Evolutionary conservation across 2,797 vertebrate species (phyloP).

Genomic region (Selene dorsalis): DNA sequence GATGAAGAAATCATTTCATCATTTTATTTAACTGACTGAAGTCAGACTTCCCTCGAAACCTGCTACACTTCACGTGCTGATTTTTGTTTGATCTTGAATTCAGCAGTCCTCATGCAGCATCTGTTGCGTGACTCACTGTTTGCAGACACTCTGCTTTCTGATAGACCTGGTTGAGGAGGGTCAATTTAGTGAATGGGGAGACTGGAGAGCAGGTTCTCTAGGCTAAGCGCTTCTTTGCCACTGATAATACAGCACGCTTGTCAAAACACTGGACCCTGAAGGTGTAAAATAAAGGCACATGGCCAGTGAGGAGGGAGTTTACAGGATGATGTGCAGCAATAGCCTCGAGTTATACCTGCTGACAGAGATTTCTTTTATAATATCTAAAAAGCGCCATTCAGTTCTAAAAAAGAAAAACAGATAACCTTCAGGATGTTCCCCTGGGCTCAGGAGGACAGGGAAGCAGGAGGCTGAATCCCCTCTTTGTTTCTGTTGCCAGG

Average conservation of each 20-base stretch:
- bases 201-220: constrained; percentile 49
- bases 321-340: not conserved
- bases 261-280: constrained; percentile 33
- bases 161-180: constrained; percentile 31
- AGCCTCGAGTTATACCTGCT: not conserved
- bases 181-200: constrained; percentile 56
- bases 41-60: constrained; percentile 29
- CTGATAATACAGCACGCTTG: constrained; percentile 45
- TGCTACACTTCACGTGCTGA: constrained; percentile 21
- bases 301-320: not conserved
- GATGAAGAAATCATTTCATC: constrained; percentile 4
- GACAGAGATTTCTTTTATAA: constrained; percentile 1
- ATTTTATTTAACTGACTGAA: constrained; percentile 10
- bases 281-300: constrained; percentile 18
- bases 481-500: constrained; percentile 82
- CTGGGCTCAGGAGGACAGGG: constrained; percentile 68
- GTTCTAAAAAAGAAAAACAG: constrained; percentile 5
- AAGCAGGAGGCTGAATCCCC: constrained; percentile 74
- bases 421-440: constrained; percentile 78
- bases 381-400: constrained; percentile 31
- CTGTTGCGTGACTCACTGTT: constrained; percentile 53
- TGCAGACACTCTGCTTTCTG: constrained; percentile 37
- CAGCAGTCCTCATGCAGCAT: constrained; percentile 36
- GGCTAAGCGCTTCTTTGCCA: constrained; percentile 27
- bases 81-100: constrained; percentile 30